Evolutionary conservation across 2,888 invertebrate species (phyloP), one percentile per base, ranked within the genome.

Genomic region (Pollenia amentaria): DNA sequence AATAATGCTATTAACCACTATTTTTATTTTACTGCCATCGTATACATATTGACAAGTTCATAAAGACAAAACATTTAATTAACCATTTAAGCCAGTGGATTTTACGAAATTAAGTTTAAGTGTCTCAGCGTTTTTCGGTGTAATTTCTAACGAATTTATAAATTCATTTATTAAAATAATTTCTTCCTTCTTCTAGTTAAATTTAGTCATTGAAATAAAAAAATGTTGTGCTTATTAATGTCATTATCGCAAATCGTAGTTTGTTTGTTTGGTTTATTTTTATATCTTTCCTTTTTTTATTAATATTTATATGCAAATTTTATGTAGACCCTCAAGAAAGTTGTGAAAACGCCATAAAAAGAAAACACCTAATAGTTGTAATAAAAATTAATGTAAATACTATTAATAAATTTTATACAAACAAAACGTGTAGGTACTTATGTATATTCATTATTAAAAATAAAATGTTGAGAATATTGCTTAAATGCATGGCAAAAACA

Each of bases 261-360:
- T 62, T 76, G 69, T 21, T 60, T 76, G 57, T 72, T 70, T 46
- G 48, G 29, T 21, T 60, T 18, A 21, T 16, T 29, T 40, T 53
- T 16, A 53, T 55, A n/a, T 76, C 51, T 51, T 21, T 46, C 64
- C 29, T 78, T 67, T 80, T 70, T 64, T 76, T 62, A 64, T 55
- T 84, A 64, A 64, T 77, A 60, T 81, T 78, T 73, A 48, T 70
- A 77, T 62, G 65, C 29, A 78, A 85, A 81, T 80, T 69, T 75
- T 53, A 0, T 48, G 4, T 29, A 57, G 16, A 18, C 48, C 42
- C 60, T 11, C 67, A 57, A 46, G 40, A 42, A 44, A 65, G 46
- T 6, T 18, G 2, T 18, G 21, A 46, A 48, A 21, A 44, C 44
- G 42, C 18, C 12, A 46, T 8, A 18, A 67, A 14, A 29, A 48